Evolutionary conservation across 2,888 invertebrate genomes (phyloP), one percentile per base, ranked within the genome.

Genomic region (Lobophora halterata): DNA sequence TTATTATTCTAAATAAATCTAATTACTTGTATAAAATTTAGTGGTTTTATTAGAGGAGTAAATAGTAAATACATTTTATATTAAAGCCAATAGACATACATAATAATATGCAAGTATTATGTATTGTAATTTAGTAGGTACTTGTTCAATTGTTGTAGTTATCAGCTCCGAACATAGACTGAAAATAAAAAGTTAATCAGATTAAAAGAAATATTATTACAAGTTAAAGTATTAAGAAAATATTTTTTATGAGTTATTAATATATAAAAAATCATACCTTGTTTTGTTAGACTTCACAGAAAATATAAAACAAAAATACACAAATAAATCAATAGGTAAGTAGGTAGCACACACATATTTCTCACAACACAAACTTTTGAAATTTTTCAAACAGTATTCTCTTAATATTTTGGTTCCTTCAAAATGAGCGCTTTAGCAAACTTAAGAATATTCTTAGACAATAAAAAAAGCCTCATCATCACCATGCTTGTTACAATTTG

Each of bases 141-240:
- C n/a, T n/a, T n/a, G 16, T 47, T 68, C 71, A 77, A 29, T 54
- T 73, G 46, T 51, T 41, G 80, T 73, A 87, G 78, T 87, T 87
- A 31, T 87, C 86, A 43, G 83, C 63, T 55, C 85, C 85, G 64
- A 82, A 83, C 76, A 77, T 79, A 40, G 80, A 78, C 86, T 87
- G 86, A 63, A 85, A 28, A 67, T 61, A 65, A 69, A 73, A 69
- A 65, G 52, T 52, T 42, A 48, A 46, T 19, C 26, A 48, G 11
- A 27, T 42, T 24, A 48, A 29, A 37, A 4, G 6, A 19, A 25
- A n/a, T 17, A 37, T 19, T 28, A 36, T 17, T n/a, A 27, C 11
- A 38, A 36, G 33, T 29, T 48, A 30, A 7, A 34, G 9, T 16
- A 24, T 28, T 32, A 35, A 14, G 8, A n/a, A n/a, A n/a, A n/a